Evolutionary conservation across 2,797 vertebrate genomes (phyloP), one percentile per base, ranked within the genome.

Genomic region (Eupleurogrammus muticus): DNA sequence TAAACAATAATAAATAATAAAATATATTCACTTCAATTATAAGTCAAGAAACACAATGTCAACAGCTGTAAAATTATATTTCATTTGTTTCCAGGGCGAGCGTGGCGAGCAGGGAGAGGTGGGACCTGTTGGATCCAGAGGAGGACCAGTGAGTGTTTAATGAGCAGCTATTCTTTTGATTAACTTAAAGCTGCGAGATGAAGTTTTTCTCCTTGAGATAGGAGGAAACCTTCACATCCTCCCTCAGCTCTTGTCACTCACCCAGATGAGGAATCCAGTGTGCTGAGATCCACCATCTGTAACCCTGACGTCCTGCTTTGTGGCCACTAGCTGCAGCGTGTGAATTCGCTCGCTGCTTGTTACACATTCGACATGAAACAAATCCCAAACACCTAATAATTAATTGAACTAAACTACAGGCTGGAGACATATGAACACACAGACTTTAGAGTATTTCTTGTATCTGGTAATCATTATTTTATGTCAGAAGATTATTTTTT

Each of bases 81-180:
- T 54, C 50, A 0, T 67, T 46, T 77, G 59, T 72, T 62, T 78
- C 67, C 83, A 99, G 97, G 97, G 97, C 9, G 95, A 96, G 52
- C 95, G 92, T 42, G 97, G 97, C 0, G 96, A 96, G 6, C 94
- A 96, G 70, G 97, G 97, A 52, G 96, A 96, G 85, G 88, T 94
- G 19, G 97, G 97, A 79, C 95, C 96, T 16, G 81, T 90, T 9
- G 97, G 97, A 88, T 86, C 95, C 53, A 92, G 88, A 80, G 97
- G 96, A 65, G 95, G 96, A 89, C 92, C 95, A 69, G 97, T 99
- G 90, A 97, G 97, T 97, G 81, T 34, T 65, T 55, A 5, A 70
- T 50, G 42, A 44, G 53, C 17, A 14, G 1, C 34, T 10, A 8
- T 61, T 10, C 7, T 35, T 53, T n/a, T n/a, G n/a, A n/a, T n/a